Conservation (phyloP, 2,113 vertebrate species). For the Odontesthes bonariensis region DNA sequence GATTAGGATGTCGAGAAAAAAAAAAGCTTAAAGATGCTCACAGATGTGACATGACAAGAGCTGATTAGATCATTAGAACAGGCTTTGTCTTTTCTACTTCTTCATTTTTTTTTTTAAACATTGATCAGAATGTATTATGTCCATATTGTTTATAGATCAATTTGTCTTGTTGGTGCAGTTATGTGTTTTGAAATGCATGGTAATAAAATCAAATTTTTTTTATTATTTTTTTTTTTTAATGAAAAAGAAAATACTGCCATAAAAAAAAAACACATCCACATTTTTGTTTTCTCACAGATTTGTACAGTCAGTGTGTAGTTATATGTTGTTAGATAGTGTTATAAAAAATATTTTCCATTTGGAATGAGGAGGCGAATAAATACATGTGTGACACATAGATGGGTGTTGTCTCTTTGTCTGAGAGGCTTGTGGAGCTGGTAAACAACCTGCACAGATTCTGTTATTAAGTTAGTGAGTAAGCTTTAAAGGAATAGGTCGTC, state of each 20-base stretch:
- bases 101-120: conserved; percentile 81
- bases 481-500: conserved; percentile 5
- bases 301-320: conserved; percentile 79
- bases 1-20: conserved; percentile 34
- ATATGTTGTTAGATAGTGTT: conserved; percentile 72
- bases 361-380: conserved; percentile 77
- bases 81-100: conserved; percentile 73
- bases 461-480: background rate
- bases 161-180: conserved; percentile 86
- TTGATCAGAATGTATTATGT: conserved; percentile 84
- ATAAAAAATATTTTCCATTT: conserved; percentile 72
- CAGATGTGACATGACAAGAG: conserved; percentile 28
- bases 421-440: conserved; percentile 1
- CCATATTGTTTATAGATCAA: conserved; percentile 89
- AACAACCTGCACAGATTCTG: conserved; percentile 24
- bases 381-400: conserved; percentile 62
- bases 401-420: conserved; percentile 34
- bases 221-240: conserved; percentile 78
- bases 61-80: conserved; percentile 60
- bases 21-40: conserved; percentile 36
- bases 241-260: conserved; percentile 77
- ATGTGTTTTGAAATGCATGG: conserved; percentile 91
- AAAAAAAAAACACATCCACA: conserved; percentile 44
- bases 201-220: conserved; percentile 77
- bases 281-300: conserved; percentile 60